Evolutionary conservation across 2,888 invertebrate species (phyloP), one percentile per base, ranked within the genome.

Genomic region (Isotomurus palustris): DNA sequence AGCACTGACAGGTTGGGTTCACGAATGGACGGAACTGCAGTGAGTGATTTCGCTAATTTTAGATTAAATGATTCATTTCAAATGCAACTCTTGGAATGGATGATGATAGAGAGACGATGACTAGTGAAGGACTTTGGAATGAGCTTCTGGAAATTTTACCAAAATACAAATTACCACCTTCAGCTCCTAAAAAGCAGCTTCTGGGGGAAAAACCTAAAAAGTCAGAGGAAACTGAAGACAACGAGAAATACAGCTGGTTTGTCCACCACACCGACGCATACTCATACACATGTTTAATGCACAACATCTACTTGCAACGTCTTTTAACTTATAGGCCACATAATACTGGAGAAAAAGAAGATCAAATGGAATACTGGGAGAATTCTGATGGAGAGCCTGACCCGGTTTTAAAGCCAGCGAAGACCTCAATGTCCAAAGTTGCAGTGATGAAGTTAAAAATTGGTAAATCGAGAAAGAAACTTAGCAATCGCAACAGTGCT

Each of bases 1-100:
- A 19, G 57, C 57, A 17, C 45, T 65, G 14, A 65, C 65, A 1
- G 65, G 65, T 21, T 65, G 60, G 62, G 48, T 65, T 17, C 49
- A 50, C 35, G 65, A 65, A 47, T 59, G 59, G 59, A 32, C 53
- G 38, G 58, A 58, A 27, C 48, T 47, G n/a, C 44, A 44, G 60
- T 60, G 49, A 21, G 35, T 21, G 8, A n/a, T 6, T n/a, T 12
- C 32, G 10, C 10, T n/a, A 14, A 40, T 12, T 17, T 6, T 12
- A 40, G 17, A 17, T 40, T 40, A 19, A 40, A 40, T 17, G 10
- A 17, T 40, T 40, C 8, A 8, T 8, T 40, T 8, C 6, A 40
- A 8, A 12, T n/a, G n/a, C n/a, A n/a, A n/a, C n/a, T 32, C 14
- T 32, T 32, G 32, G 14, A 10, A 32, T 14, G 14, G 14, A 32